Percentiles rank a stretch among this genome's conserved stretches.
These are phyloP conservation scores for Eurytoma adleriae DNA, from an alignment of 2,888 invertebrate genomes.

Conservation along the genomic window DNA sequence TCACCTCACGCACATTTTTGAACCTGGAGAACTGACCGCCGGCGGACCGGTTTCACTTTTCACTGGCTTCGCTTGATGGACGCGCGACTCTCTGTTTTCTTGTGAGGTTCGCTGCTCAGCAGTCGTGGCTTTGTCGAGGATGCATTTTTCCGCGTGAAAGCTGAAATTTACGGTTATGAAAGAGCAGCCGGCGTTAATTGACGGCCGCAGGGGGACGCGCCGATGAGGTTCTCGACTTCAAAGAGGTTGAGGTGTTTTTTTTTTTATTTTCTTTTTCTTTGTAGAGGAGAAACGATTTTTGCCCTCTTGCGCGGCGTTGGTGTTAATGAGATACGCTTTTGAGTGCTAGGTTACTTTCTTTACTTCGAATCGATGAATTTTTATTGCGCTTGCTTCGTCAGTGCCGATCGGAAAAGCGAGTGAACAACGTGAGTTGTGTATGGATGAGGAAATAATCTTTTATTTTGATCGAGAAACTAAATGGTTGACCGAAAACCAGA, in stretches of 20 bases:
- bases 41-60: constrained; percentile 11
- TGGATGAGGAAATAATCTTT: too few relatives aligned
- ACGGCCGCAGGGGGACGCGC: constrained; percentile 22
- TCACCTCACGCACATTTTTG: constrained; percentile 54
- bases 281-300: neutral
- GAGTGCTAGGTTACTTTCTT: constrained; percentile 11
- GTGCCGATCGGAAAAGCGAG: too few relatives aligned
- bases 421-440: too few relatives aligned
- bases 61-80: neutral
- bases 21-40: neutral
- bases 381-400: too few relatives aligned
- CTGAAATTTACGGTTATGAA: constrained; percentile 54
- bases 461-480: too few relatives aligned
- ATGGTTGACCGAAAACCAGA: too few relatives aligned
- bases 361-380: too few relatives aligned
- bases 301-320: neutral
- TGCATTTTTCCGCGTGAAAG: constrained; percentile 49
- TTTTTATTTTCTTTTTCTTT: neutral
- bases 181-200: constrained; percentile 27
- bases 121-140: constrained; percentile 14
- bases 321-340: constrained; percentile 1
- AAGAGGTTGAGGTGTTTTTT: neutral
- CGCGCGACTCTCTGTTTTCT: neutral
- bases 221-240: constrained; percentile 43
- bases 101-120: neutral